Base-by-base conservation (phyloP, 2,888 invertebrate genomes). In the Amaurobius ferox region DNA sequence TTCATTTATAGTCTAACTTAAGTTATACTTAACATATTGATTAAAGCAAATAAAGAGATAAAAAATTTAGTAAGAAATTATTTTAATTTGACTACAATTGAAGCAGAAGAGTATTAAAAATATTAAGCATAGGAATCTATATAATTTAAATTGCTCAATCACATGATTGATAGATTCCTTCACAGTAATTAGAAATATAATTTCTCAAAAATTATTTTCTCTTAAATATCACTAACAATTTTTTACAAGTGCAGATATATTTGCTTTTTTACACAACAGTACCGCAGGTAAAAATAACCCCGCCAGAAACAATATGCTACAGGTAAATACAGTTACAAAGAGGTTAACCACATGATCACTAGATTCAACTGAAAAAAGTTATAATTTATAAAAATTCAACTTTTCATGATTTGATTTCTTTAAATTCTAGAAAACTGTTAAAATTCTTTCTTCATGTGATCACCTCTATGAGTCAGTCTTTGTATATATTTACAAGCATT, bases 41-140 rank as follows among this genome's bases (percentile, higher is more conserved):
- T n/a, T n/a, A n/a, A n/a, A 28, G 40, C 19, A 66, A 73, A 55
- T 16, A 64, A 71, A 32, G n/a, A 73, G 29, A 44, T 29, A 32
- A 1, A 19, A 3, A 40, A 30, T 35, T 66, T 76, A 77, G 71
- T 85, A 85, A 81, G 80, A 81, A 85, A 85, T 85, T 85, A 85
- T 77, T 85, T 80, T 85, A 85, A 85, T 85, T 77, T 72, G 72
- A 85, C 83, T 85, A 85, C 83, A 85, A 85, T 85, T 71, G 77
- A 85, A 72, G 77, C 83, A 77, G 72, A 76, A 72, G 67, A 79
- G 66, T 85, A 85, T 85, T 85, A 85, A 85, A 80, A 85, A 85
- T 85, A 85, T 72, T 66, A 85, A 85, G 83, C 77, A 66, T 74
- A 77, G 77, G 70, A 85, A 77, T 72, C 77, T 77, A 11, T 70